Evolutionary conservation across 2,797 vertebrate species (phyloP), one percentile per base, ranked within the genome.

Genomic region (Saguinus oedipus): DNA sequence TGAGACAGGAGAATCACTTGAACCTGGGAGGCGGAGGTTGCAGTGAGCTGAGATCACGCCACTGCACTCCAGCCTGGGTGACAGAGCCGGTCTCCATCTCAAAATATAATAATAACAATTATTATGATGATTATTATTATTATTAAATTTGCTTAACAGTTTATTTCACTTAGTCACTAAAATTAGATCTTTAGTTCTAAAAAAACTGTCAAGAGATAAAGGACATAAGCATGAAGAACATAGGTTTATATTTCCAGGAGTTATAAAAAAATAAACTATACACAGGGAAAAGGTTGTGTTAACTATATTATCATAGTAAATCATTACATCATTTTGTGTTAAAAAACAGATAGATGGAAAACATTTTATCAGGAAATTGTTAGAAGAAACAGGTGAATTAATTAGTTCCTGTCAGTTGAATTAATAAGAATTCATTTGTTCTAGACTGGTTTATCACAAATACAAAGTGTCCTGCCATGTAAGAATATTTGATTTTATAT

Each of bases 91-190:
- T 33, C 3, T 64, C 15, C 30, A n/a, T 64, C 30, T 64, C 30
- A 64, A 64, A 64, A 64, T 64, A 64, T 64, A 33, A n/a, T 64
- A 17, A 64, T n/a, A 8, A n/a, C 17, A 14, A 30, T 30, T 6
- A 33, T 61, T n/a, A n/a, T n/a, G n/a, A n/a, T n/a, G n/a, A n/a
- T n/a, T 33, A 64, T n/a, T 8, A 64, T 64, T 8, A 91, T 61
- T 64, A 88, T 79, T 55, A 5, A 59, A 87, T 84, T 78, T 95
- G 17, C 12, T 57, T 70, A 83, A 72, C 30, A 64, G n/a, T 89
- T 81, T 55, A 90, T 84, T 91, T 90, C 9, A 72, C 36, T 87
- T 84, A 85, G n/a, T 94, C 55, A 89, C 30, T n/a, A 74, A 97
- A 89, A 89, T 80, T 55, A 57, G 7, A 84, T 30, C 17, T 80